A percentile compares a stretch with the other conserved stretches of the same genome.
These are phyloP conservation scores for Neodiprion virginianus DNA, from an alignment of 1,140 invertebrate genomes.

Conservation along the genomic window DNA sequence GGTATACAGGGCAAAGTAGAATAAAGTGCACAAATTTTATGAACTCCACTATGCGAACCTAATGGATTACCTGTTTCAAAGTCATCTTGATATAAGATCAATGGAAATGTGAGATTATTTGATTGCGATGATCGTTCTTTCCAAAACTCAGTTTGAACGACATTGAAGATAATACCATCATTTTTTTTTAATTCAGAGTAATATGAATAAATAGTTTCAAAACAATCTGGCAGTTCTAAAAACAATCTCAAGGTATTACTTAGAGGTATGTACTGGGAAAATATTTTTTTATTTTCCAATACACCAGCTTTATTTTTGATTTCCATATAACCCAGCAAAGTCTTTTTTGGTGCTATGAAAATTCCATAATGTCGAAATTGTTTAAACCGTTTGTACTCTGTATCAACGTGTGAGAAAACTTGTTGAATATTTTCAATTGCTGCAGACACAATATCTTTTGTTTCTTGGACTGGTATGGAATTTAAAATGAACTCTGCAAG, in stretches of 20 bases:
- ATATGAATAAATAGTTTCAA: slow-evolving; percentile 22
- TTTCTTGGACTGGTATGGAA: not conserved
- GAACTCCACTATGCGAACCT: slow-evolving; percentile 25
- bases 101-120: slow-evolving; percentile 24
- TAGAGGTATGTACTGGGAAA: slow-evolving; percentile 25
- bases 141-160: slow-evolving; percentile 29
- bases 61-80: slow-evolving; percentile 34
- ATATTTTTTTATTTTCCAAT: not conserved
- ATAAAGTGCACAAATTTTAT: slow-evolving; percentile 33
- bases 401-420: not conserved
- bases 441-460: not conserved
- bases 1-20: slow-evolving; percentile 30
- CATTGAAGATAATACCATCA: slow-evolving; percentile 20
- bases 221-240: slow-evolving; percentile 27
- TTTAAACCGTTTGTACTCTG: slow-evolving; percentile 23
- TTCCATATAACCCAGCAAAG: slow-evolving; percentile 14
- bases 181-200: slow-evolving; percentile 12
- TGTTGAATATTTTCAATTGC: not conserved
- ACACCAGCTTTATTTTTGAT: slow-evolving; percentile 16
- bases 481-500: not conserved
- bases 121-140: slow-evolving; percentile 15
- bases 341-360: slow-evolving; percentile 16
- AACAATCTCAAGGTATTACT: slow-evolving; percentile 24
- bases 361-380: slow-evolving; percentile 11
- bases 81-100: slow-evolving; percentile 32